Conservation (phyloP, 2,797 vertebrate species). For the Neosalanx taihuensis region DNA sequence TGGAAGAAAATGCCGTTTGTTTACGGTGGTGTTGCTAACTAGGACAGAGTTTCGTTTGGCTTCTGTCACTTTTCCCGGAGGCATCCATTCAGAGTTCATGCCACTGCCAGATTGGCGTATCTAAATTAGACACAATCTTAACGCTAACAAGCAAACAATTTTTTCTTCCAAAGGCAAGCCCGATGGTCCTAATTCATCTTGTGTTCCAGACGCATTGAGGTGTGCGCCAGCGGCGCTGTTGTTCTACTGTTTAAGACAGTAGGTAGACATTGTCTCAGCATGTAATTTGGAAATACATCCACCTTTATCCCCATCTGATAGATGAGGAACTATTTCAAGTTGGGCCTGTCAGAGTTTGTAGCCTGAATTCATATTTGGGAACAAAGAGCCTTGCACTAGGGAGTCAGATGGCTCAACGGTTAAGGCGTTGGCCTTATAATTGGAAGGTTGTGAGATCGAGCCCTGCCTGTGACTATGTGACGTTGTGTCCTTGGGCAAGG, state of each 20-base stretch:
- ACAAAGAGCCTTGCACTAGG: not conserved
- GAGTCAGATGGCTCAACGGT: too few relatives aligned
- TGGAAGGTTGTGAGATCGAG: too few relatives aligned
- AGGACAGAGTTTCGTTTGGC: conserved; percentile 47
- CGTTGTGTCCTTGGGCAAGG: too few relatives aligned
- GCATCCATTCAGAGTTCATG: conserved; percentile 44
- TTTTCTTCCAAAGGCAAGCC: conserved; percentile 40
- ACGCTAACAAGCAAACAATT: conserved; percentile 60
- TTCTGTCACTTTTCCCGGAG: conserved; percentile 44
- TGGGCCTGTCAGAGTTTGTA: not conserved
- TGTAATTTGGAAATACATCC: not conserved
- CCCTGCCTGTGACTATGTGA: too few relatives aligned
- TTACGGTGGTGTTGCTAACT: conserved; percentile 15
- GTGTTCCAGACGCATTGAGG: conserved; percentile 16
- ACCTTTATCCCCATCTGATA: not conserved
- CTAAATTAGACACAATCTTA: conserved; percentile 64
- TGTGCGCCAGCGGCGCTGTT: not conserved
- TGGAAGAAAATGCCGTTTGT: not conserved
- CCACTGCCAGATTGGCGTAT: conserved; percentile 56
- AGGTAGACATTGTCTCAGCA: conserved; percentile 14
- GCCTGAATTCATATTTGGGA: not conserved
- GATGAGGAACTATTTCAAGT: not conserved
- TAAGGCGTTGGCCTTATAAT: too few relatives aligned
- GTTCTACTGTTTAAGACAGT: not conserved
- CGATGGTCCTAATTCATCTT: conserved; percentile 41